Evolutionary conservation across 2,797 vertebrate species (phyloP), one percentile per base, ranked within the genome.

Genomic region (Halcyon chelicuti): DNA sequence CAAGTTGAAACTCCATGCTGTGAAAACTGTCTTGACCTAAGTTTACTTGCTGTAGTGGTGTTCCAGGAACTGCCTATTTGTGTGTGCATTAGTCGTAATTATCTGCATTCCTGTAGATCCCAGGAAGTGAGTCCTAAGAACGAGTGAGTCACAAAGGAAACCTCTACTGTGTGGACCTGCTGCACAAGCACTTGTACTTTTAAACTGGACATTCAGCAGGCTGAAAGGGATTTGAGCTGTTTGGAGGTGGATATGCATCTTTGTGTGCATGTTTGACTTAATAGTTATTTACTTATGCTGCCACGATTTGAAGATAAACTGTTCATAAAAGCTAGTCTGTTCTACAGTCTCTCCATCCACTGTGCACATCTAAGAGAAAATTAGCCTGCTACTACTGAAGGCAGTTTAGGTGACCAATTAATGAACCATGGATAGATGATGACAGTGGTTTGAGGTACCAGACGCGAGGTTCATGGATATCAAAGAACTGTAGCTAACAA

Each of bases 21-120:
- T 95, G 96, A 96, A 93, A 95, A 86, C 93, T 84, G 93, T 63
- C 47, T 82, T 96, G 91, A 96, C 94, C 94, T 89, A 55, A 79
- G 61, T 94, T 96, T 96, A 20, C 87, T 95, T 88, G 33, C 77
- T 78, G 55, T 42, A 49, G 74, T 78, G 76, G 3, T 82, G 17
- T 86, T 96, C 66, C 76, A 91, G 75, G 81, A 78, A 28, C 63
- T 91, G 68, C 3, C 15, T 73, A 63, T 95, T 76, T 94, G 49
- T 29, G 8, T 62, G 52, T 63, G 86, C 73, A 33, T 44, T 81
- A 61, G 65, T 54, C 44, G 54, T 40, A 90, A 57, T 47, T 88
- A 75, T 58, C 65, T 82, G 54, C 68, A 29, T 89, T 95, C 62
- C 54, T 49, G 33, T 52, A 39, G 42, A 28, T 89, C 82, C 46